Evolutionary conservation across 2,113 vertebrate genomes (phyloP).

Genomic region (Spizaetus ornatus): DNA sequence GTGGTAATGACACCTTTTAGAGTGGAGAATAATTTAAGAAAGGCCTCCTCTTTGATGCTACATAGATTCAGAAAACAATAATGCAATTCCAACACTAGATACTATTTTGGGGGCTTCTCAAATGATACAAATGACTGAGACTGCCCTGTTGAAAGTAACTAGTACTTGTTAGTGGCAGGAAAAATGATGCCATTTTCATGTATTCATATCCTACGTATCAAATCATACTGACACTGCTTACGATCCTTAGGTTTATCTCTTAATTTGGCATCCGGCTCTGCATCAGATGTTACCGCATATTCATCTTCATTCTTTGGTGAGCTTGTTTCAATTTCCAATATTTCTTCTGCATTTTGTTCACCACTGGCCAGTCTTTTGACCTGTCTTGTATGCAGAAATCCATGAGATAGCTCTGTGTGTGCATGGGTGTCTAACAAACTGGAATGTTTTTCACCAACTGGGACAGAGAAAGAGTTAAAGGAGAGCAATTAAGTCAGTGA

Average conservation of each 20-base stretch:
- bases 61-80: not conserved
- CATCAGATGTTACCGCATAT: conserved; percentile 79
- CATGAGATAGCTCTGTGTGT: conserved; percentile 59
- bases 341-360: conserved; percentile 85
- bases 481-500: not conserved
- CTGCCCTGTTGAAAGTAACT: not conserved
- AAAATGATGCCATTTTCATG: not conserved
- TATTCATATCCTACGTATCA: not conserved
- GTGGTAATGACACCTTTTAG: not conserved
- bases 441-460: not conserved
- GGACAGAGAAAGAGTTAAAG: not conserved
- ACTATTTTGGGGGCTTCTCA: not conserved
- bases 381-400: conserved; percentile 72
- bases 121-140: not conserved
- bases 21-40: not conserved
- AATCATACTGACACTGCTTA: not conserved
- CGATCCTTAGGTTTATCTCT: conserved; percentile 64
- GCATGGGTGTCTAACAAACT: not conserved
- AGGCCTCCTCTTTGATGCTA: not conserved
- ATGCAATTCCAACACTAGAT: not conserved
- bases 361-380: conserved; percentile 73
- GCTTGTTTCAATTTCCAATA: conserved; percentile 85
- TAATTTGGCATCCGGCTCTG: conserved; percentile 81
- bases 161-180: not conserved
- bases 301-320: conserved; percentile 86